Evolutionary conservation across 2,888 invertebrate species (phyloP).

Genomic region (Apocheima hispidaria): DNA sequence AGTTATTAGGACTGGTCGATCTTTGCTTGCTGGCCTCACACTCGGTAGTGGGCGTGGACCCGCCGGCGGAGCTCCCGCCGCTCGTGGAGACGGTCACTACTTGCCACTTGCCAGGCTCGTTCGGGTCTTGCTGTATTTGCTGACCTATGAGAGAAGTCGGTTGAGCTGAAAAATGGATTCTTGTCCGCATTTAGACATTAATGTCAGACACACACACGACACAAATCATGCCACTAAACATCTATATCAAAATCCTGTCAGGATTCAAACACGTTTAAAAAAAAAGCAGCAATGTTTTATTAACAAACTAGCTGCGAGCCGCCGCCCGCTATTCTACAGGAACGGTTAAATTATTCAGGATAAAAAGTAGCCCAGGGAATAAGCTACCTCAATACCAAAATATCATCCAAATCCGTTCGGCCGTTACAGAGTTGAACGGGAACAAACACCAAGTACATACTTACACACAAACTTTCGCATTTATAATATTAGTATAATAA

Average conservation of each 20-base stretch:
- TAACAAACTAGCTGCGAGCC: too few species aligned
- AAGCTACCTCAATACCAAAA: too few species aligned
- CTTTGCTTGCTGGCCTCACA: slow-evolving; percentile 71
- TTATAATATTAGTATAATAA: too few species aligned
- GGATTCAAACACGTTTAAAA: too few species aligned
- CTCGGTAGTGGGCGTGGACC: slow-evolving; percentile 55
- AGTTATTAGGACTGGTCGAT: slow-evolving; percentile 61
- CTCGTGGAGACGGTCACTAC: slow-evolving; percentile 82
- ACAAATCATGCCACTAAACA: slow-evolving; percentile 20
- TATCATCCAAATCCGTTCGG: too few species aligned
- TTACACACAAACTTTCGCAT: too few species aligned
- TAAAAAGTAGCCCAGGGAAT: too few species aligned
- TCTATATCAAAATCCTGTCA: background rate
- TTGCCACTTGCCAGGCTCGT: slow-evolving; percentile 95
- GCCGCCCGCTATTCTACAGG: too few species aligned
- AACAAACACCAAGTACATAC: too few species aligned
- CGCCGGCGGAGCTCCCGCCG: slow-evolving; percentile 25
- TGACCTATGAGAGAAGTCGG: slow-evolving; percentile 73
- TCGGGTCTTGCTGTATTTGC: slow-evolving; percentile 93
- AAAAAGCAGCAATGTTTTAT: too few species aligned
- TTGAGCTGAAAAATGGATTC: slow-evolving; percentile 32
- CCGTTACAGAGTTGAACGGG: too few species aligned
- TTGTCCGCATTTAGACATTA: slow-evolving; percentile 34
- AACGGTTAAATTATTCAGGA: too few species aligned
- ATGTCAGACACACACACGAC: slow-evolving; percentile 28